Evolutionary conservation across 2,113 vertebrate species (phyloP), one percentile per base, ranked within the genome.

Genomic region (Pontoporia blainvillei): DNA sequence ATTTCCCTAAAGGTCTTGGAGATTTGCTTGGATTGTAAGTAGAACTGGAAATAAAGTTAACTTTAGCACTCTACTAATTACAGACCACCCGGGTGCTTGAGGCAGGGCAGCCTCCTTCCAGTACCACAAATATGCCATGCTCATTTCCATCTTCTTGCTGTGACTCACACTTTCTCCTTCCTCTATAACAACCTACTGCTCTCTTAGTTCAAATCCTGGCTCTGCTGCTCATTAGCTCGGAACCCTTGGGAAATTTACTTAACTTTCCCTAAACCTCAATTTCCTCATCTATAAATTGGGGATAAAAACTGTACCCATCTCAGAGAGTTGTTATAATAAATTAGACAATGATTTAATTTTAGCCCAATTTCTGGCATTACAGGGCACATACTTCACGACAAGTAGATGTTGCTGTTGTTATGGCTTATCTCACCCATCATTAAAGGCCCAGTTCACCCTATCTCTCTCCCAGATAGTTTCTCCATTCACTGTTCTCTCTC

Each of bases 1-100:
- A 92, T 95, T 97, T 97, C 94, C 86, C 76, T 41, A 79, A 89
- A 86, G n/a, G 73, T 86, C 84, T 91, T 54, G 20, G 31, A 89
- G n/a, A 95, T 89, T 61, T 94, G 73, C 69, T 93, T 82, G 20
- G 31, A 34, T 3, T 10, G 8, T 91, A 46, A 59, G 29, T 49
- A 83, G 27, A 71, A 39, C 5, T 89, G 90, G 86, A 91, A 96
- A 95, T 67, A 69, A 86, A 75, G 73, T 81, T 79, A 73, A 52
- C 57, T 72, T 76, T 25, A 86, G 46, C 59, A 39, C 69, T 90
- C 59, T 18, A 12, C 83, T 96, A 91, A 95, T 44, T 89, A 41
- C 25, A 71, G 86, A 86, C 84, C 73, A 97, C 86, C 92, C 69
- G 41, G 57, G 13, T 27, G 71, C 31, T 46, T 14, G 36, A 89